Base-by-base conservation (phyloP, 1,140 invertebrate species). In the Halotydeus destructor region DNA sequence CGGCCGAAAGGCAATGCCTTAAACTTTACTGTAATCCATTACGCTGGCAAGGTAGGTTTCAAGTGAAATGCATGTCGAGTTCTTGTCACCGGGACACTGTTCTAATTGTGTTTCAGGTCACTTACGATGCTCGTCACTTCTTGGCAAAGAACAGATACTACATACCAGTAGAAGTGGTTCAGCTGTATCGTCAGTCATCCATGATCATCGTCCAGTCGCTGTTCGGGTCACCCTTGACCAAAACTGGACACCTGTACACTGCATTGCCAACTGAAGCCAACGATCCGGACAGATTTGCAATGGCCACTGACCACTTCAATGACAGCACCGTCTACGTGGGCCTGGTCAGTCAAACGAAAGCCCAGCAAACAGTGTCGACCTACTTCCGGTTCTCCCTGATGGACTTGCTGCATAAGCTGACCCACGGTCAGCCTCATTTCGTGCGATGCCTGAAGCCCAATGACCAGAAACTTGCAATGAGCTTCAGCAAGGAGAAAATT, bases 391-490 rank as follows among this genome's bases (percentile, higher is more conserved):
- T 75, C 55, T 82, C 78, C 0, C 54, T 84, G 21, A 80, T 80
- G 75, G 79, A 83, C 56, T 60, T 84, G 5, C 65, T 83, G 12
- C 75, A 80, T 55, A 80, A 80, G 58, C 79, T 81, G 73, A 75
- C 81, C 3, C 72, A 72, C 25, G 69, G 69, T 5, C 69, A 69
- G 5, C 78, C 78, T 3, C 78, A 81, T 56, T 84, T 84, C 60
- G 75, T 84, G 11, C 68, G 78, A 46, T 84, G 79, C 49, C 70
- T 84, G 30, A 78, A 80, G 60, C 80, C 80, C 4, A 83, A 82
- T 55, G 75, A 78, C 49, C 64, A 66, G 22, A 69, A 72, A 47
- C 64, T 68, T 26, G 69, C 76, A 1, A 70, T 70, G 23, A 27
- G 16, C 9, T 65, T 69, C 54, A 60, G 66, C 45, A 59, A 62